Evolutionary conservation across 2,797 vertebrate species (phyloP).

Genomic region (Helicolenus hilgendorfi): DNA sequence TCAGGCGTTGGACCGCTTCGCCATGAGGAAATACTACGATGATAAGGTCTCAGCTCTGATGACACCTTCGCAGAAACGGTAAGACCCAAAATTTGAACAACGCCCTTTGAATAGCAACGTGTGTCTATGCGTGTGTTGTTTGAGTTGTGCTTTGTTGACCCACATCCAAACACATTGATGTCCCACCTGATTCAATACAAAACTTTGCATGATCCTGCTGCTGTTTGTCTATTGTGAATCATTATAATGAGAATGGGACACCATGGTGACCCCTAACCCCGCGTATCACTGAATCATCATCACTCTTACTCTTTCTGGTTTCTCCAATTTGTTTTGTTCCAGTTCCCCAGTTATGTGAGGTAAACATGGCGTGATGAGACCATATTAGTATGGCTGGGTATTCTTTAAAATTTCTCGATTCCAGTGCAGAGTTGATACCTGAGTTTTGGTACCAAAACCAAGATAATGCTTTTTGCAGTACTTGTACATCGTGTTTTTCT

Average conservation of each 20-base stretch:
- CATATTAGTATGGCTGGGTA: neutral
- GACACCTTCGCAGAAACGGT: slow-evolving; percentile 98
- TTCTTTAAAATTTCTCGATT: neutral
- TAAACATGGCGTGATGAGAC: neutral
- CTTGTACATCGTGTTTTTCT: neutral
- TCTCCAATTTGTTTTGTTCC: neutral
- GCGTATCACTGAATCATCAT: slow-evolving; percentile 51
- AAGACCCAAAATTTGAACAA: slow-evolving; percentile 71
- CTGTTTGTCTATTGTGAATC: slow-evolving; percentile 53
- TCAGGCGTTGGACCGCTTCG: slow-evolving; percentile 97
- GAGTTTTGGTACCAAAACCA: neutral
- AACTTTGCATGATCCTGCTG: slow-evolving; percentile 1
- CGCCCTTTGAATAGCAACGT: slow-evolving; percentile 36
- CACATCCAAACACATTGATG: slow-evolving; percentile 37
- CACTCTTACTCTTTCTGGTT: slow-evolving; percentile 4
- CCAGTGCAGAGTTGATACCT: neutral
- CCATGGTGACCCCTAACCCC: slow-evolving; percentile 42
- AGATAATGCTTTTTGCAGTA: neutral
- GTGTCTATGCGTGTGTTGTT: slow-evolving; percentile 11
- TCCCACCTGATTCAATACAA: slow-evolving; percentile 43
- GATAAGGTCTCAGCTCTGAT: slow-evolving; percentile 97
- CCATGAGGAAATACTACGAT: slow-evolving; percentile 98
- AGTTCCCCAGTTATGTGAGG: neutral
- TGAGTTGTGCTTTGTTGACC: neutral
- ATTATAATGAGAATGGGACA: slow-evolving; percentile 41